Percentiles rank a stretch among this genome's conserved stretches.
phyloP scores from a whole-genome alignment of 2,888 invertebrate species.

The Stegophylla sp. region DNA sequence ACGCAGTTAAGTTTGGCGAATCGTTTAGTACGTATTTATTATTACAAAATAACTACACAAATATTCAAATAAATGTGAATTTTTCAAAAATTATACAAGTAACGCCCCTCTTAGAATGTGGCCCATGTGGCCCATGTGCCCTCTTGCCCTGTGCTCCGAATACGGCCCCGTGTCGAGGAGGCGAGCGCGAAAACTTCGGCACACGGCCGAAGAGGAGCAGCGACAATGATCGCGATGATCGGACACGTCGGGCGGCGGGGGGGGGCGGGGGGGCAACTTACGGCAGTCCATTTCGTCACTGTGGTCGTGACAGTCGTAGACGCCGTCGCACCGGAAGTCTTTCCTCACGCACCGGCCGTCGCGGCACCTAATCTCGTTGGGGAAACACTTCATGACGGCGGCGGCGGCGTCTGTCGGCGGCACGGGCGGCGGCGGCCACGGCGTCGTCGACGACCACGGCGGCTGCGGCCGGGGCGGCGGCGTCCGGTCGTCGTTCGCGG shows the following conservation, averaged over 20 bases:
- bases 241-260: background rate
- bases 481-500: conserved; percentile 63
- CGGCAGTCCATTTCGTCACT: conserved; percentile 77
- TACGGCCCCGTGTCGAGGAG: too few relatives aligned
- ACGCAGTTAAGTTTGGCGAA: too few relatives aligned
- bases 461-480: conserved; percentile 73
- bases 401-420: conserved; percentile 65
- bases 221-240: too few relatives aligned
- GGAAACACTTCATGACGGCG: conserved; percentile 67
- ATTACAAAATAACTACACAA: too few relatives aligned
- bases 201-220: too few relatives aligned
- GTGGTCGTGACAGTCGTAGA: conserved; percentile 76
- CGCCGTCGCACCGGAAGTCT: conserved; percentile 72
- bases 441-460: conserved; percentile 81
- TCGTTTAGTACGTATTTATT: too few relatives aligned
- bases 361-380: conserved; percentile 77
- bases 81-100: too few relatives aligned
- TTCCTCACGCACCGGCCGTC: conserved; percentile 73
- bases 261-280: background rate
- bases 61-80: too few relatives aligned
- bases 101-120: too few relatives aligned
- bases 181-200: too few relatives aligned
- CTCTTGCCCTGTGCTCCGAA: too few relatives aligned
- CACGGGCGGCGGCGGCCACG: conserved; percentile 74
- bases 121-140: too few relatives aligned